phyloP scores from a whole-genome alignment of 2,113 vertebrate genomes.

The Thamnophis sirtalis region DNA sequence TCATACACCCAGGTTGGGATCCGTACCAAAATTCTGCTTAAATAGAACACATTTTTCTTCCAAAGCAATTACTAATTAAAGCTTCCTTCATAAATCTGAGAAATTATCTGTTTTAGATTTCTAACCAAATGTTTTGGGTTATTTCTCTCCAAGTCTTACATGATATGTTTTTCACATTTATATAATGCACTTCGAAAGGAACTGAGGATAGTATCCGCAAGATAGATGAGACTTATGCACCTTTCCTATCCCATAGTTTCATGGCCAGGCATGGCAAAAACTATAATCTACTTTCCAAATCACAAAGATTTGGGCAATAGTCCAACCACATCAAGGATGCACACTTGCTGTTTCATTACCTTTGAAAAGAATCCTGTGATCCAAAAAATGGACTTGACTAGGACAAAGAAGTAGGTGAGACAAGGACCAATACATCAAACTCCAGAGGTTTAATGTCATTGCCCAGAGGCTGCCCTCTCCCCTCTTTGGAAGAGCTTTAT shows the following conservation, averaged over 20 bases:
- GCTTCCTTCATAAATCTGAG: neutral
- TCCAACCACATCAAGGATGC: neutral
- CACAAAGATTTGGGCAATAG: neutral
- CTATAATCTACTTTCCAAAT: neutral
- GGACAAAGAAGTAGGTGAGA: neutral
- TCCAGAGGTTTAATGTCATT: too few relatives aligned
- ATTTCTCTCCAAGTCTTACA: neutral
- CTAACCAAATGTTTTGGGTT: neutral
- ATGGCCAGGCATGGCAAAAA: neutral
- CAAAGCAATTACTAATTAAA: neutral
- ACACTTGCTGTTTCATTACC: neutral
- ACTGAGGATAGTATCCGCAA: neutral
- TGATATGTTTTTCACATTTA: neutral
- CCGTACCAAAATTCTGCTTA: conserved; percentile 20
- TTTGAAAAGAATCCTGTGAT: neutral
- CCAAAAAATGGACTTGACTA: neutral
- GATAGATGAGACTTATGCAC: neutral
- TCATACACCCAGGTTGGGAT: conserved; percentile 16
- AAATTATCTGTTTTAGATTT: neutral
- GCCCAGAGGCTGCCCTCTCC: too few relatives aligned
- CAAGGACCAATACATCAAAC: neutral
- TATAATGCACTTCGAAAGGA: neutral
- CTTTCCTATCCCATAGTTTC: neutral
- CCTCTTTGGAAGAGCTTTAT: too few relatives aligned
- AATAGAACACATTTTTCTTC: neutral